Evolutionary conservation across 2,797 vertebrate genomes (phyloP), one percentile per base, ranked within the genome.

Genomic region (Aselliscus stoliczkanus): DNA sequence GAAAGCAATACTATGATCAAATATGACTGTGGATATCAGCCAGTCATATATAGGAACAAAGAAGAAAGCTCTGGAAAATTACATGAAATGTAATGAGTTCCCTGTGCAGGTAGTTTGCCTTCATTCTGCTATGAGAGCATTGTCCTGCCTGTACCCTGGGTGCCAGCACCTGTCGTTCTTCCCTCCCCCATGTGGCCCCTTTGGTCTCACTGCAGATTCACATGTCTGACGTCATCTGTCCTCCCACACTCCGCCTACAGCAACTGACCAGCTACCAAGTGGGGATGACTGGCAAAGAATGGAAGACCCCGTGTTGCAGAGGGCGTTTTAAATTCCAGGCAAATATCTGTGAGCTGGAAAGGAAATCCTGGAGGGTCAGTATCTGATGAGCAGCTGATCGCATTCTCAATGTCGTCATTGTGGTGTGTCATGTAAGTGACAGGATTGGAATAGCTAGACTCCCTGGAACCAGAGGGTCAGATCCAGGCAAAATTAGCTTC

Each of bases 251-350:
- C 72, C 8, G 77, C 77, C 86, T 0, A 0, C 88, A 91, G 94
- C 70, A 72, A 96, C 86, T 14, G 52, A 85, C 17, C 96, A 94
- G 95, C 87, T 83, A 87, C 76, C 58, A 83, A 75, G 65, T 62
- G 39, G 93, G 92, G 95, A 79, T 90, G 93, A 93, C 70, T 95
- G 96, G 95, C 93, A 47, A 95, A 96, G 58, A 85, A 72, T 39
- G 96, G 96, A 98, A 97, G 96, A 97, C 88, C 92, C 94, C 15
- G 0, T 47, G 76, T 94, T 98, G 97, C 96, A 93, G 94, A 82
- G 93, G 91, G 58, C 39, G 44, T 96, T 97, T 98, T 95, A 96
- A 81, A 93, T 94, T 97, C 97, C 97, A 98, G 83, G 95, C 56
- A 96, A 90, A 93, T 65, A 90, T 34, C 93, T 97, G 69, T 27